Evolutionary conservation across 2,888 invertebrate genomes (phyloP).

Genomic region (Caenorhabditis macrosperma): DNA sequence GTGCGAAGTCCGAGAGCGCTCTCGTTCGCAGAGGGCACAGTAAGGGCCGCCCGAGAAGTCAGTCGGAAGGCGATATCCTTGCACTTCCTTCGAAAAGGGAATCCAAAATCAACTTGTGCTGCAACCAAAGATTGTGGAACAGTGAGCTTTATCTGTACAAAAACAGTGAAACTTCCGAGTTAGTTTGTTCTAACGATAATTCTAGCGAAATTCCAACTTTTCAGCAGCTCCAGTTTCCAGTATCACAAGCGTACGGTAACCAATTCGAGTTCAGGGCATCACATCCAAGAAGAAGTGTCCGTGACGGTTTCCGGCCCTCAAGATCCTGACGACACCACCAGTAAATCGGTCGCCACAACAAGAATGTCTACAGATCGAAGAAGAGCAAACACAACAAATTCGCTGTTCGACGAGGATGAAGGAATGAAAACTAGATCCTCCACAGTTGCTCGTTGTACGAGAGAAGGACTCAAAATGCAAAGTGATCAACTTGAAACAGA

Average conservation of each 20-base stretch:
- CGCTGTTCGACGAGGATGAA: conserved; percentile 51
- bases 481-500: conserved; percentile 57
- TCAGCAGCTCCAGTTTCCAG: conserved; percentile 23
- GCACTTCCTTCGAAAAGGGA: background rate
- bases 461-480: conserved; percentile 58
- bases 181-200: background rate
- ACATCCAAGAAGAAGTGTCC: conserved; percentile 22
- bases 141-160: conserved; percentile 50
- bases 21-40: conserved; percentile 36
- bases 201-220: conserved; percentile 2
- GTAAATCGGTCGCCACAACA: conserved; percentile 33
- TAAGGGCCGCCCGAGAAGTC: conserved; percentile 28
- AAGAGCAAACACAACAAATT: conserved; percentile 49
- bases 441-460: conserved; percentile 58
- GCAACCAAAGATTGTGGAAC: conserved; percentile 38
- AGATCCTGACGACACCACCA: conserved; percentile 8
- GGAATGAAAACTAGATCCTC: conserved; percentile 48
- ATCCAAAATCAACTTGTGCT: conserved; percentile 1
- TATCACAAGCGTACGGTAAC: conserved; percentile 39
- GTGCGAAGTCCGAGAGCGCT: conserved; percentile 51
- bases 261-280: conserved; percentile 32
- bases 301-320: conserved; percentile 6
- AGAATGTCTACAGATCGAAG: conserved; percentile 28
- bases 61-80: conserved; percentile 34
- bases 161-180: conserved; percentile 41